Conservation (phyloP, 1,140 invertebrate genomes). For the Panagrolaimus sp. region DNA sequence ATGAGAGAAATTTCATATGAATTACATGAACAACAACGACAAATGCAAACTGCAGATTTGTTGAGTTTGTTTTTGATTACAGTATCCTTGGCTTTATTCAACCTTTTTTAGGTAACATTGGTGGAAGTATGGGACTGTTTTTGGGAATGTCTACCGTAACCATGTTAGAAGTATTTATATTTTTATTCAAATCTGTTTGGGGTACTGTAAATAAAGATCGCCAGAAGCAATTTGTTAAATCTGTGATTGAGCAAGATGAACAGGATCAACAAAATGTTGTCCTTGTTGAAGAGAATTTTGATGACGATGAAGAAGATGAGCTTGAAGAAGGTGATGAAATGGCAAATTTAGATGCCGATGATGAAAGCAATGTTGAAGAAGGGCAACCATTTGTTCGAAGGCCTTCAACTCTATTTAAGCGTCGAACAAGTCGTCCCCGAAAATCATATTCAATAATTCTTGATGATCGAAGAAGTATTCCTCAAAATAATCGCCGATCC, state of each 20-base stretch:
- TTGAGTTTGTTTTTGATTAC: not conserved
- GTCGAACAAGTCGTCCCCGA: no score
- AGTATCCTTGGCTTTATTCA: no score
- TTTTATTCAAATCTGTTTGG: constrained; percentile 18
- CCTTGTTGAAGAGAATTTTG: not conserved
- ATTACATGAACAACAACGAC: constrained; percentile 16
- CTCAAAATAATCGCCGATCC: no score
- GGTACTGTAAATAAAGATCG: constrained; percentile 12
- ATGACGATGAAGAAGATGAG: constrained; percentile 3
- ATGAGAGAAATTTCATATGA: constrained; percentile 11
- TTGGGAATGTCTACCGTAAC: constrained; percentile 17
- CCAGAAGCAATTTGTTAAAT: constrained; percentile 11
- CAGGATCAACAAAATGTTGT: not conserved
- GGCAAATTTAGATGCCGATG: no score
- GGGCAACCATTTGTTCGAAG: no score
- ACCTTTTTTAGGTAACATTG: not conserved
- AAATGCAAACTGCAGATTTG: constrained; percentile 10
- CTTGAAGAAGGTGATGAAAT: no score
- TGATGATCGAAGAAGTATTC: no score
- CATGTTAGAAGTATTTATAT: constrained; percentile 14
- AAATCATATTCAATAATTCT: no score
- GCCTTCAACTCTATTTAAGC: no score
- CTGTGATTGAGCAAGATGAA: constrained; percentile 1
- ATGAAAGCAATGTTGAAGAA: no score
- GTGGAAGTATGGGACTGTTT: constrained; percentile 12